Conservation (phyloP, 2,797 vertebrate genomes). For the Amphiprion clarkii region DNA sequence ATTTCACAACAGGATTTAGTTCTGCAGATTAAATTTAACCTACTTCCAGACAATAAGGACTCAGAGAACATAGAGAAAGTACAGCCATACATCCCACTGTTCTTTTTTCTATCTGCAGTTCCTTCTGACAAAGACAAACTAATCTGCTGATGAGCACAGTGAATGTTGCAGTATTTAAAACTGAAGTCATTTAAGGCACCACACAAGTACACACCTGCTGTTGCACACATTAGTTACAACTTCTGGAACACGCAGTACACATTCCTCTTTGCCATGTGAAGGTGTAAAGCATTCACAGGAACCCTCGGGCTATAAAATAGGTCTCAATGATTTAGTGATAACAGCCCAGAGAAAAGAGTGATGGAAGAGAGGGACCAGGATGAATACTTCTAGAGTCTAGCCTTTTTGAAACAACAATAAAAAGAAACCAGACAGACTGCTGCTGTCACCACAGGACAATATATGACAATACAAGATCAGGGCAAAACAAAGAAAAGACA, state of each 20-base stretch:
- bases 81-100: too few species aligned
- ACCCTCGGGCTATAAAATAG: background rate
- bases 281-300: background rate
- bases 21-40: conserved; percentile 12
- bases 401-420: background rate
- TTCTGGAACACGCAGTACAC: conserved; percentile 11
- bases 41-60: background rate
- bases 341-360: background rate
- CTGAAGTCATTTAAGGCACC: too few species aligned
- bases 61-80: background rate
- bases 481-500: background rate
- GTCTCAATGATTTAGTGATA: background rate
- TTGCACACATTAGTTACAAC: background rate
- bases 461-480: background rate
- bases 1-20: conserved; percentile 10
- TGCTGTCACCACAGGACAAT: conserved; percentile 8
- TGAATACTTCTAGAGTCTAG: background rate
- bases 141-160: background rate
- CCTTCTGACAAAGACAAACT: background rate
- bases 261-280: conserved; percentile 29
- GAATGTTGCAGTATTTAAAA: background rate
- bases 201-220: background rate
- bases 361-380: background rate
- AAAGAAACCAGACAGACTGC: conserved; percentile 16
- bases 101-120: background rate